Evolutionary conservation across 2,113 vertebrate genomes (phyloP).

Genomic region (Pristiophorus japonicus): DNA sequence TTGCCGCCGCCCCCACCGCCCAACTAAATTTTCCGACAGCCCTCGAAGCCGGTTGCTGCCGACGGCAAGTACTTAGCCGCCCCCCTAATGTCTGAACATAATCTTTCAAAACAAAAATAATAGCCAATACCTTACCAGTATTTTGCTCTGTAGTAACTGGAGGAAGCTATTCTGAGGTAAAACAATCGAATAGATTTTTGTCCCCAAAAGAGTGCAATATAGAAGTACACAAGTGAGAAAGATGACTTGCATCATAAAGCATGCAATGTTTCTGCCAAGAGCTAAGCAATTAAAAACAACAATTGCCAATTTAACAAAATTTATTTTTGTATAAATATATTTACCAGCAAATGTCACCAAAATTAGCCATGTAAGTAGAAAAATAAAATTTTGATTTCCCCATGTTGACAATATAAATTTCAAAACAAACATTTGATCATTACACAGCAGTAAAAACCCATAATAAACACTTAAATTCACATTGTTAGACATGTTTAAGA

Average conservation of each 20-base stretch:
- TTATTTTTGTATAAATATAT: constrained; percentile 38
- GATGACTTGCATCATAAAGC: background rate
- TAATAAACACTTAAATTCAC: constrained; percentile 35
- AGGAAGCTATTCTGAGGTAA: background rate
- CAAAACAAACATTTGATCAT: constrained; percentile 36
- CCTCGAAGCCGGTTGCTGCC: too few relatives aligned
- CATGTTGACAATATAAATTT: constrained; percentile 37
- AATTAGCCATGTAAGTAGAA: constrained; percentile 38
- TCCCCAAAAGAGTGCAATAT: background rate
- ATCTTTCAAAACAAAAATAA: too few relatives aligned
- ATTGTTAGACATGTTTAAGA: constrained; percentile 31
- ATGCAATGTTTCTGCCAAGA: background rate
- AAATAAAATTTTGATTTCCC: constrained; percentile 32
- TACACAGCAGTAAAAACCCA: constrained; percentile 36
- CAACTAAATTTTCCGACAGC: too few relatives aligned
- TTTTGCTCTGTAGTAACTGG: too few relatives aligned
- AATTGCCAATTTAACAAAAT: constrained; percentile 30
- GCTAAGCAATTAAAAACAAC: background rate
- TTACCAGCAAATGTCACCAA: constrained; percentile 37
- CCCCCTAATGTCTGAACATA: too few relatives aligned
- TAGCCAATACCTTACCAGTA: too few relatives aligned
- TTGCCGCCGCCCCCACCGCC: too few relatives aligned
- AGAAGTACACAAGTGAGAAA: background rate
- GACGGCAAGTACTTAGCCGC: too few relatives aligned
- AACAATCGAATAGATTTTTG: background rate